Evolutionary conservation across 2,113 vertebrate genomes (phyloP), one percentile per base, ranked within the genome.

Genomic region (Elephas maximus): DNA sequence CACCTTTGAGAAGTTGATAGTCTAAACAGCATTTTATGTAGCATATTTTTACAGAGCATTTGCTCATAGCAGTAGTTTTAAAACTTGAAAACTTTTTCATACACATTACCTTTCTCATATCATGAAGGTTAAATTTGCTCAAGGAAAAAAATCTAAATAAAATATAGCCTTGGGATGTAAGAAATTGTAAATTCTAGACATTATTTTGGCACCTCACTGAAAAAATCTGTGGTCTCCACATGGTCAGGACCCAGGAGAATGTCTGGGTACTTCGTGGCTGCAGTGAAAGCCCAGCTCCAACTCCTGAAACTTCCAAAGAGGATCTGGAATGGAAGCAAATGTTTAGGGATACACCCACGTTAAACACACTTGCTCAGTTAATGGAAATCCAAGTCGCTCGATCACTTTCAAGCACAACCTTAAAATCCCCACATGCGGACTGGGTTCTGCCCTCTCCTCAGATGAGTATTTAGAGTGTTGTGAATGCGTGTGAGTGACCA

Each of bases 401-500:
- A 73, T 97, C 88, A 30, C 79, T 85, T 90, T 90, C 93, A 78
- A n/a, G 67, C 88, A 89, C 80, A 95, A 20, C 48, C 92, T 95
- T 79, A 33, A 94, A 97, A 97, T 86, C 69, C 76, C 18, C 41
- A 51, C 23, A 9, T 63, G 82, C 67, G 41, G 67, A 88, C 63
- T 51, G 77, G 77, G 48, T 95, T 98, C 97, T 91, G 96, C 94
- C 93, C 84, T 97, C 88, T 86, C 20, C 94, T 90, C 95, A 92
- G 33, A 83, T 93, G 97, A 97, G 96, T 78, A 97, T 90, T 98
- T 98, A 98, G 11, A 57, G 15, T 57, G 53, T 17, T 57, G 53
- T 63, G 88, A 80, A 92, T 17, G 74, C 88, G 90, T 91, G 81
- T 4, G 51, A 12, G 41, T 3, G 33, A 17, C 7, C 18, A 6